Percentiles rank a stretch among this genome's conserved stretches.
phyloP scores from a whole-genome alignment of 2,797 vertebrate genomes.

The Gadopsis bispinosus region DNA sequence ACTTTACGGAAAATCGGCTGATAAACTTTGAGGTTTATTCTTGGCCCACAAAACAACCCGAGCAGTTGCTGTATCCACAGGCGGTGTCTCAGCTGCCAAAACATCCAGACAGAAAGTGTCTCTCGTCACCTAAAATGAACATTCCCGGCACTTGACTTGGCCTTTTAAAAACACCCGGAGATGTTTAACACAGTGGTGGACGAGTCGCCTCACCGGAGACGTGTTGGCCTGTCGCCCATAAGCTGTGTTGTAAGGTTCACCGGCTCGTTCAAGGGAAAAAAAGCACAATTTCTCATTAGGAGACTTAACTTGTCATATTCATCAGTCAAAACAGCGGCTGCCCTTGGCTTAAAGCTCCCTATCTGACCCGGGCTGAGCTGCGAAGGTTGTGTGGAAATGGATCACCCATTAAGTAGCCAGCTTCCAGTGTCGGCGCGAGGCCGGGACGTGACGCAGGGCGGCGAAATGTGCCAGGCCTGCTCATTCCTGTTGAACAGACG shows the following conservation, averaged over 20 bases:
- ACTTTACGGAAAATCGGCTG: neutral
- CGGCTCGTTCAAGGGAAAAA: neutral
- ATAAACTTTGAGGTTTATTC: neutral
- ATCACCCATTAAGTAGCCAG: slow-evolving; percentile 11
- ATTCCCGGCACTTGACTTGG: too few species aligned
- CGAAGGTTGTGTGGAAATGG: slow-evolving; percentile 15
- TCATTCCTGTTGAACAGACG: slow-evolving; percentile 8
- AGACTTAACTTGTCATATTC: neutral
- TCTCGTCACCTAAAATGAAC: too few species aligned
- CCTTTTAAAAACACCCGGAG: neutral
- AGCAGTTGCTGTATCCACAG: neutral
- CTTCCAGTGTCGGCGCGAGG: slow-evolving; percentile 3
- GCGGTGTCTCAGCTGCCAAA: neutral
- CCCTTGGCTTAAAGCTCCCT: neutral
- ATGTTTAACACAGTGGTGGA: neutral
- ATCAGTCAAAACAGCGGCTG: neutral
- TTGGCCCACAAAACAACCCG: neutral
- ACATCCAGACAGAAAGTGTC: neutral
- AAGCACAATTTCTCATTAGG: neutral
- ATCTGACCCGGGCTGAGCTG: slow-evolving; percentile 38
- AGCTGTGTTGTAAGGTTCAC: neutral
- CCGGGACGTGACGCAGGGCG: slow-evolving; percentile 14
- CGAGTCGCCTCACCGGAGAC: neutral
- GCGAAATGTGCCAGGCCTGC: slow-evolving; percentile 19
- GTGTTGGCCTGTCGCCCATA: neutral